Conservation (phyloP, 2,797 vertebrate species). For the Hybognathus amarus region DNA sequence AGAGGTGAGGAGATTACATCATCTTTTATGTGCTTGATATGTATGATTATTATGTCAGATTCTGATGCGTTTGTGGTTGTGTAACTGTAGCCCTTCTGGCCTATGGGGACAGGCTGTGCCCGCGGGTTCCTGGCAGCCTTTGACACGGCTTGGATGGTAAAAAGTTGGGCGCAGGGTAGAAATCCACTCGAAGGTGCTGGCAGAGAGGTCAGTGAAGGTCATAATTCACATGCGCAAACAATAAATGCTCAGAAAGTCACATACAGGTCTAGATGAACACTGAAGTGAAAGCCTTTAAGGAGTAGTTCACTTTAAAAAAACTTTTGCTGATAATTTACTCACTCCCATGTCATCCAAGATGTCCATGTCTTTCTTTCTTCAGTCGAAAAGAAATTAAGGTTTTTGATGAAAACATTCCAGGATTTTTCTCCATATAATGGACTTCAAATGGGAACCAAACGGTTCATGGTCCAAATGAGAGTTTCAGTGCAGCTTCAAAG, state of each 20-base stretch:
- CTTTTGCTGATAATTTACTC: too few species aligned
- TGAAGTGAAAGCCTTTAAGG: not conserved
- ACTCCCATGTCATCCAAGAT: too few species aligned
- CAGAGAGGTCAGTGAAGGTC: conserved; percentile 84
- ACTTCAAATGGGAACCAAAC: too few species aligned
- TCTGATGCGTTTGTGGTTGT: conserved; percentile 24
- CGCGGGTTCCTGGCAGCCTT: conserved; percentile 95
- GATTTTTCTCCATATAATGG: too few species aligned
- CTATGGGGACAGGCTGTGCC: conserved; percentile 98
- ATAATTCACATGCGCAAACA: not conserved
- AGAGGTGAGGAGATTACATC: conserved; percentile 80
- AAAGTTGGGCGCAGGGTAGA: conserved; percentile 89
- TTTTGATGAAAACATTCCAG: too few species aligned
- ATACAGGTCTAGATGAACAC: not conserved
- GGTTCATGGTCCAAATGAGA: too few species aligned
- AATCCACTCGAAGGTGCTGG: conserved; percentile 87
- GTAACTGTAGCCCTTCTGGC: conserved; percentile 92
- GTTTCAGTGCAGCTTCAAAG: too few species aligned
- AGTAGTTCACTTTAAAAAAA: too few species aligned
- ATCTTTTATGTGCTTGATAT: not conserved
- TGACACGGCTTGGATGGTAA: conserved; percentile 97
- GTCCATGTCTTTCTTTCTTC: too few species aligned
- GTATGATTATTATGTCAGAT: conserved; percentile 3
- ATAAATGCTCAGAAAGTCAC: not conserved
- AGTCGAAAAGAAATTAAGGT: too few species aligned